These are phyloP conservation scores for Reticulitermes lucifugus DNA, from an alignment of 2,888 invertebrate genomes.

Conservation along the genomic window DNA sequence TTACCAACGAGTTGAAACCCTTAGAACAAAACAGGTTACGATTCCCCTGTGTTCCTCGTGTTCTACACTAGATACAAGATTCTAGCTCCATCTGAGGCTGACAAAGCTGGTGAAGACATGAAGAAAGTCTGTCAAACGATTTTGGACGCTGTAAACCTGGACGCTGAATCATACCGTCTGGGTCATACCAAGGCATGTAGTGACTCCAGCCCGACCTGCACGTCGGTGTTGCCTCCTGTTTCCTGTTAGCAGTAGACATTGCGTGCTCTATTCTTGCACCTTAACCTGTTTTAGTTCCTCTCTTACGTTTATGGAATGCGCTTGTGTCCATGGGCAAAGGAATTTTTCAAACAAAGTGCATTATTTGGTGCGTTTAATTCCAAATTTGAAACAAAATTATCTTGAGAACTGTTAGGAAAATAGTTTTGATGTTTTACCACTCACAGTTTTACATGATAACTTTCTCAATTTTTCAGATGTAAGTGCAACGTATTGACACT, in stretches of 20 bases:
- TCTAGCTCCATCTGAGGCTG: conserved; percentile 91
- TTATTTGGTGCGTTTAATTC: too few species aligned
- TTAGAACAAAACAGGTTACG: not conserved
- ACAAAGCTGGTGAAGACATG: conserved; percentile 76
- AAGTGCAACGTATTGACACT: too few species aligned
- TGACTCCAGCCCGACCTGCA: conserved; percentile 8
- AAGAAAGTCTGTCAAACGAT: conserved; percentile 87
- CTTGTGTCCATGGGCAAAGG: too few species aligned
- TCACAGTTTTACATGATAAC: too few species aligned
- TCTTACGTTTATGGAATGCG: too few species aligned
- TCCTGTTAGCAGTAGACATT: not conserved
- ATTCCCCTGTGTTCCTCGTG: conserved; percentile 19
- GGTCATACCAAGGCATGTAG: conserved; percentile 98
- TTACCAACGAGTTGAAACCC: not conserved
- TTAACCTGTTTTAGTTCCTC: not conserved
- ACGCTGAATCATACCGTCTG: conserved; percentile 92
- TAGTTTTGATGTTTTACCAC: too few species aligned
- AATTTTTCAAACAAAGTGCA: too few species aligned
- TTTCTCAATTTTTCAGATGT: too few species aligned
- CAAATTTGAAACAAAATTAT: too few species aligned
- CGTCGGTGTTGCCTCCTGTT: not conserved
- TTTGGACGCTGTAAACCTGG: conserved; percentile 86
- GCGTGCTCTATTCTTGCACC: not conserved
- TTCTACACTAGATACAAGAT: conserved; percentile 90
- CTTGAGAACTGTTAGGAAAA: too few species aligned